These are phyloP conservation scores for Tenthredo amoena DNA, from an alignment of 2,888 invertebrate species.

Conservation along the genomic window DNA sequence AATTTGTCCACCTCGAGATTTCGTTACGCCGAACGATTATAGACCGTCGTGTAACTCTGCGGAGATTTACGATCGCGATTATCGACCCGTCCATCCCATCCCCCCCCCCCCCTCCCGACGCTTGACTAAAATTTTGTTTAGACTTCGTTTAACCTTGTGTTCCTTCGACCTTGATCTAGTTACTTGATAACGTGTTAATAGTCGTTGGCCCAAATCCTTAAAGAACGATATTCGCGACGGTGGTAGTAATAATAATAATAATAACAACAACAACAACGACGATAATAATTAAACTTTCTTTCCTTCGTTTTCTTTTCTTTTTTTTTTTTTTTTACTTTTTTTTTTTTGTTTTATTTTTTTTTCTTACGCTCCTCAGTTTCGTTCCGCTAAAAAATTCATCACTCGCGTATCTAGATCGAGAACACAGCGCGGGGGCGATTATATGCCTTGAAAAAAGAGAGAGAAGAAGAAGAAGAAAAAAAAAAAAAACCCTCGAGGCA, in stretches of 20 bases:
- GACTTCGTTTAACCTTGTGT: slow-evolving; percentile 2
- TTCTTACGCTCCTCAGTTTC: background rate
- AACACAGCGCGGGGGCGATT: background rate
- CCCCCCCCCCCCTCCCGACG: too few relatives aligned
- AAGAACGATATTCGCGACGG: background rate
- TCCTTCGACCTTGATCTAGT: slow-evolving; percentile 32
- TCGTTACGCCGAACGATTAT: background rate
- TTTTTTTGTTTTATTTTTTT: background rate
- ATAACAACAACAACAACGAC: background rate
- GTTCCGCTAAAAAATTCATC: slow-evolving; percentile 29
- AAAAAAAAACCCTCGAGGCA: too few relatives aligned
- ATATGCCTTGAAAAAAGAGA: background rate
- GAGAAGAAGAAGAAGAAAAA: too few relatives aligned
- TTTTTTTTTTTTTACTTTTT: background rate
- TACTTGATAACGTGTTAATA: background rate
- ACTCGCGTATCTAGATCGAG: background rate
- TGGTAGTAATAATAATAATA: background rate
- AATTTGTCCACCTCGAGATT: background rate
- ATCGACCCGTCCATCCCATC: background rate
- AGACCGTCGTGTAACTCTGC: background rate
- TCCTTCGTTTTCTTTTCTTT: background rate
- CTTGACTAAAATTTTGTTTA: background rate
- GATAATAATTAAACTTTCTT: background rate
- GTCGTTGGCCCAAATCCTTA: background rate
- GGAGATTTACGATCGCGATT: background rate